Conservation (phyloP, 2,113 vertebrate genomes). For the Hyperopisus bebe region DNA sequence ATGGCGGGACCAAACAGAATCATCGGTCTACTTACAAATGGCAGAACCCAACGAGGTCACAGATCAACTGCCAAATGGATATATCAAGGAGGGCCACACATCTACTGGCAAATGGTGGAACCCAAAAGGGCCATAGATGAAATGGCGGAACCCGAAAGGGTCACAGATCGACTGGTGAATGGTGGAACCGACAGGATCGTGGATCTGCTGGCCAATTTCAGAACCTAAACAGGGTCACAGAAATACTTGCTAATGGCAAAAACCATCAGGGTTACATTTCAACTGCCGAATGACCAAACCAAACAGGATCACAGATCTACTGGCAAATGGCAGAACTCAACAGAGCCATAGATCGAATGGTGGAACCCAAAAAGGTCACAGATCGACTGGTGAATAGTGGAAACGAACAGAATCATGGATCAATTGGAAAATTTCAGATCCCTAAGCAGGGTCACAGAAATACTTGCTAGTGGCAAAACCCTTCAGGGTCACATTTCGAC, state of each 20-base stretch:
- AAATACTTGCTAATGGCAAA: background rate
- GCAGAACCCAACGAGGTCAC: background rate
- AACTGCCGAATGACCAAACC: background rate
- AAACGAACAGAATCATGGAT: background rate
- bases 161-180: background rate
- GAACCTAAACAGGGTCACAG: background rate
- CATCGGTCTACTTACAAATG: background rate
- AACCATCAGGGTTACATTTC: background rate
- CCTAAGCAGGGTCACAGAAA: background rate
- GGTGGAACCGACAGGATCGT: background rate
- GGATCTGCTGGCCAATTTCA: background rate
- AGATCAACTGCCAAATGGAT: background rate
- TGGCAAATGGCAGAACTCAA: background rate
- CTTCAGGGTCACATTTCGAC: background rate
- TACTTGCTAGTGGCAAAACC: background rate
- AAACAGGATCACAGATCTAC: background rate
- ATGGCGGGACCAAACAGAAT: background rate
- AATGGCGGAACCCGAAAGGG: background rate
- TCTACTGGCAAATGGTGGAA: background rate
- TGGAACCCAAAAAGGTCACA: background rate
- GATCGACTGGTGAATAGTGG: background rate
- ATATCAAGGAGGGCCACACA: background rate
- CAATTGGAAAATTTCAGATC: background rate
- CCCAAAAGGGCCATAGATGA: background rate
- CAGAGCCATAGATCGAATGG: background rate